Evolutionary conservation across 2,888 invertebrate genomes (phyloP).

Genomic region (Eurois occulta): DNA sequence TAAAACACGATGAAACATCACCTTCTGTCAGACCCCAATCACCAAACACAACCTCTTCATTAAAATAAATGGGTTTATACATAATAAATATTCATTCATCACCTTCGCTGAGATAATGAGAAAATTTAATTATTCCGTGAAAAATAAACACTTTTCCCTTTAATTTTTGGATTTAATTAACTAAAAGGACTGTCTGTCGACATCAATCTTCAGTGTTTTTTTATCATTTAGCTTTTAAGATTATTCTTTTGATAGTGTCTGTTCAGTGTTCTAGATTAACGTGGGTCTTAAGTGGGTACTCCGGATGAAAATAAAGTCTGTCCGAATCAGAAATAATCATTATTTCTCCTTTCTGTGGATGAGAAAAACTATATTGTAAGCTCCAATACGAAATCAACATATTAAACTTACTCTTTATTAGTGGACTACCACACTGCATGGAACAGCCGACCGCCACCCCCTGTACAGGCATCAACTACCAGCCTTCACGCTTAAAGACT

Average conservation of each 20-base stretch:
- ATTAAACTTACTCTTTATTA: no score
- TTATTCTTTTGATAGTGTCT: slow-evolving; percentile 29
- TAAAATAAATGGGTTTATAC: slow-evolving; percentile 47
- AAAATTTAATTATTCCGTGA: slow-evolving; percentile 60
- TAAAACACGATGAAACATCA: slow-evolving; percentile 30
- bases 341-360: not conserved
- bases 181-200: slow-evolving; percentile 48
- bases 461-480: no score
- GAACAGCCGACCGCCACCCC: no score
- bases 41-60: slow-evolving; percentile 30
- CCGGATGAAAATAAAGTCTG: not conserved
- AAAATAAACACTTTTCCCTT: slow-evolving; percentile 56
- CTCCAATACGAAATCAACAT: no score
- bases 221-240: slow-evolving; percentile 44
- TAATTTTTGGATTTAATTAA: slow-evolving; percentile 66
- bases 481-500: no score
- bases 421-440: no score
- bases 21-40: slow-evolving; percentile 30
- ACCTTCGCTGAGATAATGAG: slow-evolving; percentile 54
- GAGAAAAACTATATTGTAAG: not conserved
- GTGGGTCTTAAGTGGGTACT: not conserved
- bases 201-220: slow-evolving; percentile 62
- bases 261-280: slow-evolving; percentile 17
- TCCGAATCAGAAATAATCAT: not conserved
- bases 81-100: slow-evolving; percentile 58